These are phyloP conservation scores for Thomomys bottae DNA, from an alignment of 2,113 vertebrate species.

Conservation along the genomic window DNA sequence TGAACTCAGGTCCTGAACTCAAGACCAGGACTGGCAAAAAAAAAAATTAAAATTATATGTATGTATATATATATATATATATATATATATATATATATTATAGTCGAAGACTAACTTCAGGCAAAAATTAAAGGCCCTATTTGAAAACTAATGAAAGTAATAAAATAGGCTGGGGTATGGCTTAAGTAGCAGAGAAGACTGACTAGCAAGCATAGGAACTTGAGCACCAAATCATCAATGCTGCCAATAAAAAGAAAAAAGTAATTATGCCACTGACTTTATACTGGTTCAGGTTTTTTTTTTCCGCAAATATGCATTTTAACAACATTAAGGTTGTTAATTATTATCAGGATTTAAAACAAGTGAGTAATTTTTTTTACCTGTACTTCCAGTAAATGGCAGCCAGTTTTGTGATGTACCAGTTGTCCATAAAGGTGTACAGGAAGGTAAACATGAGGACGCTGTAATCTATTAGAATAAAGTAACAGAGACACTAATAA, in stretches of 20 bases:
- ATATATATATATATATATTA: too few relatives aligned
- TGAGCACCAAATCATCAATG: too few relatives aligned
- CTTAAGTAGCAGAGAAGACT: too few relatives aligned
- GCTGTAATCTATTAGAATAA: constrained; percentile 91
- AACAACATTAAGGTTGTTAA: constrained; percentile 9
- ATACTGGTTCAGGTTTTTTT: neutral
- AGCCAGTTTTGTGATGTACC: constrained; percentile 98
- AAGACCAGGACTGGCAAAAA: too few relatives aligned
- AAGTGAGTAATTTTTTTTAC: constrained; percentile 81
- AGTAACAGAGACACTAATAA: constrained; percentile 21
- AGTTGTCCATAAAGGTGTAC: constrained; percentile 98
- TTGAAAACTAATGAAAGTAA: too few relatives aligned
- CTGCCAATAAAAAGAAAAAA: neutral
- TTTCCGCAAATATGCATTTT: constrained; percentile 39
- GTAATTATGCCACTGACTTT: neutral
- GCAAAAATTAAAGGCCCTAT: too few relatives aligned
- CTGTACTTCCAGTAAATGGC: constrained; percentile 96
- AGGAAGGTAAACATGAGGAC: constrained; percentile 97
- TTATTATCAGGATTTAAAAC: constrained; percentile 26
- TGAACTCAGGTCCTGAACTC: too few relatives aligned
- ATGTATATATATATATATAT: too few relatives aligned
- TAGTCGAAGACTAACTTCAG: too few relatives aligned
- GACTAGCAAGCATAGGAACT: too few relatives aligned
- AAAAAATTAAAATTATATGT: too few relatives aligned
- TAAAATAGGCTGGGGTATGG: too few relatives aligned